These are phyloP conservation scores for Cecropterus lyciades DNA, from an alignment of 1,140 invertebrate species.

Conservation along the genomic window DNA sequence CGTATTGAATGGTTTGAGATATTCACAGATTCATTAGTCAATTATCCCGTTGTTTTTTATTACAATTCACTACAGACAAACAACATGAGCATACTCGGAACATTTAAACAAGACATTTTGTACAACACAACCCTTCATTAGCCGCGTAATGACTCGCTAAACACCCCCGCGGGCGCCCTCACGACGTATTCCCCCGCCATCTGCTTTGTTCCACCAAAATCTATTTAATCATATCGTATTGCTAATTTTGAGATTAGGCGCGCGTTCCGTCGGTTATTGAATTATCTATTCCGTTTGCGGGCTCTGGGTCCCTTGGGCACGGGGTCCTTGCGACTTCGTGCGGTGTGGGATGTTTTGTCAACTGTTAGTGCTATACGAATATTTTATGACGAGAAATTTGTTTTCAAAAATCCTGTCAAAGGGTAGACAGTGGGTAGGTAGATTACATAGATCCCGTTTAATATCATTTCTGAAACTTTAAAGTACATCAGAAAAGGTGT, in stretches of 20 bases:
- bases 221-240: constrained; percentile 84
- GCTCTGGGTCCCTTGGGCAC: constrained; percentile 58
- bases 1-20: no score
- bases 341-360: constrained; percentile 36
- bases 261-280: constrained; percentile 78
- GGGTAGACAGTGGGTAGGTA: no score
- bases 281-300: constrained; percentile 81
- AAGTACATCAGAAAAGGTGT: no score
- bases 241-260: constrained; percentile 79
- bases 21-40: no score
- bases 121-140: constrained; percentile 71
- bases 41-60: neutral
- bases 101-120: constrained; percentile 22
- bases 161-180: constrained; percentile 55
- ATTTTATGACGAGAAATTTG: constrained; percentile 14
- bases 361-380: constrained; percentile 22
- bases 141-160: constrained; percentile 68
- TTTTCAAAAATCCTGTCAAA: neutral
- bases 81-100: neutral
- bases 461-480: no score
- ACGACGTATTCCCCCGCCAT: constrained; percentile 68
- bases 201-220: constrained; percentile 77
- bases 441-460: no score
- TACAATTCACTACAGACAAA: no score
- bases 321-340: constrained; percentile 13